Evolutionary conservation across 2,888 invertebrate genomes (phyloP), one percentile per base, ranked within the genome.

Genomic region (Amblyjoppa fuscipennis): DNA sequence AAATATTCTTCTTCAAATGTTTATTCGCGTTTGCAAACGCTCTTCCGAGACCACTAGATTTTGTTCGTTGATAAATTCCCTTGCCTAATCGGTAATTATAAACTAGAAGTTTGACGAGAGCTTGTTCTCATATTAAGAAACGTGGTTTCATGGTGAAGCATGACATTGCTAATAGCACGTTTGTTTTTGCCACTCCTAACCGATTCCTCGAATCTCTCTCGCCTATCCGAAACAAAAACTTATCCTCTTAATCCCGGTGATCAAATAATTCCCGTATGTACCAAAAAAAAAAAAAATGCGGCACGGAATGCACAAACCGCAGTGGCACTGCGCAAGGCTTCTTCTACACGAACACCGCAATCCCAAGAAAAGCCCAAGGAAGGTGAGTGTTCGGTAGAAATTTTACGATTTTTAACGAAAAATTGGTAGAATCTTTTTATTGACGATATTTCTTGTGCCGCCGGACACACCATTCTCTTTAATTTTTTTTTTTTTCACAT

Each of bases 221-320:
- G 11, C 76, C 66, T 25, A 0, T 64, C 51, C 59, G 77, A 77
- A 66, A 73, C 20, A 86, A 71, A 56, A 56, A 75, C 59, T 83
- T 69, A 85, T 80, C 85, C 74, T 73, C 41, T 75, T 31, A 49
- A 77, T 76, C 69, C 88, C 80, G 75, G 56, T 73, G 78, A 87
- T 28, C 79, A 74, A 87, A 79, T 84, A 87, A 83, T 81, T 80
- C 86, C 86, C 49, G 61, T 87, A 88, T 89, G 89, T 41, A 64
- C 51, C 51, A 90, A 91, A 81, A 71, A 81, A 81, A 78, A 74
- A 49, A 81, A 73, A 83, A 88, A 93, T 92, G 93, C 93, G 93
- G 93, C 93, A 93, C 93, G 93, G 93, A 93, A 92, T 93, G 93
- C 93, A 93, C 92, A 89, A 92, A 92, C 89, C 89, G 91, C 93